Conservation (phyloP, 2,797 vertebrate genomes). For the Epinephelus awoara region DNA sequence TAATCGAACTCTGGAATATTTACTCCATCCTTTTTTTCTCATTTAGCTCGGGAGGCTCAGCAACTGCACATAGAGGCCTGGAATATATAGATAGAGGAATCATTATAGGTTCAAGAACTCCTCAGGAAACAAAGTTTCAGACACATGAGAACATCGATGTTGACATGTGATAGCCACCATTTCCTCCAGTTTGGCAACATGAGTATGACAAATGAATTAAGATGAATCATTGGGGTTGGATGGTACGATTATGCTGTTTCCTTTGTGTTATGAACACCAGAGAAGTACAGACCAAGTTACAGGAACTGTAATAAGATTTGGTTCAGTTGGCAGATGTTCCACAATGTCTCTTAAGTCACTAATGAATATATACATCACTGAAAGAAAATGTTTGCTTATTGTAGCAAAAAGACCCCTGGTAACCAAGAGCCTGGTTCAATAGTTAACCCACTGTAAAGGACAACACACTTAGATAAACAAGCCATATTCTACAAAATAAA, state of each 20-base stretch:
- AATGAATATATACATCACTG: not conserved
- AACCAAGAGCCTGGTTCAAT: not conserved
- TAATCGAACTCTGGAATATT: not conserved
- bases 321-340: not conserved
- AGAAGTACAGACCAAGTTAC: not conserved
- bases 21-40: not conserved
- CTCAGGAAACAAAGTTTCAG: not conserved
- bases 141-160: not conserved
- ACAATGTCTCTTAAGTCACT: not conserved
- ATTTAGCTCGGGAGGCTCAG: not conserved
- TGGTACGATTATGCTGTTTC: not conserved
- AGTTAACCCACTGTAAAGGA: not conserved
- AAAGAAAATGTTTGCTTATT: not conserved
- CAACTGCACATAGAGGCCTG: not conserved
- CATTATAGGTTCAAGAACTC: not conserved
- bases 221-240: not conserved
- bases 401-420: not conserved
- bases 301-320: conserved; percentile 5
- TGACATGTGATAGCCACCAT: not conserved
- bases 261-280: conserved; percentile 2
- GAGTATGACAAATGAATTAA: not conserved
- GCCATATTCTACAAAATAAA: conserved; percentile 10
- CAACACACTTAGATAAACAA: not conserved
- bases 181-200: conserved; percentile 1
- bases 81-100: not conserved